These are phyloP conservation scores for Mastigias papua DNA, from an alignment of 30 jellyfish, hydroid and myxozoan genomes.

Conservation along the genomic window DNA sequence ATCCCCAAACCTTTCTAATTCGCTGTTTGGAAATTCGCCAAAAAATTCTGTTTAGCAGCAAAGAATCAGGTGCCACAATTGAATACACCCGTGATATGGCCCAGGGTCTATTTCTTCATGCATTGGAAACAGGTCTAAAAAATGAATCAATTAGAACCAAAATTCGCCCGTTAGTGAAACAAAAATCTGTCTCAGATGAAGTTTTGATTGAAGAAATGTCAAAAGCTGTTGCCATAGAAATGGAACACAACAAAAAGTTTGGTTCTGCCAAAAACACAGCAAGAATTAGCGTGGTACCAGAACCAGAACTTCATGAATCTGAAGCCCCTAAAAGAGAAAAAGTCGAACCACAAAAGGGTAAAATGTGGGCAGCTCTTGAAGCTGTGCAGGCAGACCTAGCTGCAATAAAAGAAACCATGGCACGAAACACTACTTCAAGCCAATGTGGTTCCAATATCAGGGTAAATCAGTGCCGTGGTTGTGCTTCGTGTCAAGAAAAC, in stretches of 20 bases:
- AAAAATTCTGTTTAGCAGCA: constrained; percentile 4
- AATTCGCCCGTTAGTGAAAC: constrained; percentile 39
- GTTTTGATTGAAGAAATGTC: constrained; percentile 34
- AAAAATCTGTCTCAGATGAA: constrained; percentile 33
- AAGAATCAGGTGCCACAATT: constrained; percentile 55
- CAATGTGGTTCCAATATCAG: background rate
- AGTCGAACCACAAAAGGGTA: constrained; percentile 26
- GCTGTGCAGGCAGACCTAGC: background rate
- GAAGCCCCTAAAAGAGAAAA: constrained; percentile 2
- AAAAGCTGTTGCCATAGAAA: constrained; percentile 49
- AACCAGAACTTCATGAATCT: constrained; percentile 11
- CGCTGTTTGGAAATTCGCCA: constrained; percentile 32
- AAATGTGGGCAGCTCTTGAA: constrained; percentile 31
- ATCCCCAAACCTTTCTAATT: background rate
- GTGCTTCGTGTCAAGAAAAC: constrained; percentile 9
- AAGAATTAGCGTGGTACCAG: constrained; percentile 25
- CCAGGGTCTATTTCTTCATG: constrained; percentile 43
- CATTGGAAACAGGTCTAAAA: constrained; percentile 44
- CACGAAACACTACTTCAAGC: background rate
- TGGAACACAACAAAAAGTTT: constrained; percentile 29
- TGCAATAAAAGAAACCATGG: background rate
- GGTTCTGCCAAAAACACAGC: constrained; percentile 45
- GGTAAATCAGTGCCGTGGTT: background rate
- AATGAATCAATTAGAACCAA: constrained; percentile 15
- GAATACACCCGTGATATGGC: constrained; percentile 57